These are phyloP conservation scores for Vanessa atalanta DNA, from an alignment of 1,140 invertebrate genomes.

Conservation along the genomic window DNA sequence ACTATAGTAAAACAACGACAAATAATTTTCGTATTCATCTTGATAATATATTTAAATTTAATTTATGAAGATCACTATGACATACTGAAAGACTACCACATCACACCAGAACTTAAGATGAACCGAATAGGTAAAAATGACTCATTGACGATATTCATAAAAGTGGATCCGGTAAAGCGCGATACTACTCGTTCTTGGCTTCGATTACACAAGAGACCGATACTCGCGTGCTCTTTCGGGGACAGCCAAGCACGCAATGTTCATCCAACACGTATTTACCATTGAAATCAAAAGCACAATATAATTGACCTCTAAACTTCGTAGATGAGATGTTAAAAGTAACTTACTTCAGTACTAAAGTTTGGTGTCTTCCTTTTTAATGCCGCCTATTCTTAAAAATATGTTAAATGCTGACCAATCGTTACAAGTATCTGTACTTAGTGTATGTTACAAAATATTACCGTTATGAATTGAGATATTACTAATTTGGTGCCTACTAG, in stretches of 20 bases:
- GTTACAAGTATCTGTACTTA: too few species aligned
- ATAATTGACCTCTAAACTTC: constrained; percentile 19
- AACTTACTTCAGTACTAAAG: background rate
- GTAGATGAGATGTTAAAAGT: constrained; percentile 16
- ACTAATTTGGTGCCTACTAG: too few species aligned
- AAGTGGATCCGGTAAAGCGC: constrained; percentile 39
- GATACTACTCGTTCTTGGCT: constrained; percentile 29
- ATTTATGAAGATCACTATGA: constrained; percentile 53
- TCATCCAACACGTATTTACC: constrained; percentile 32
- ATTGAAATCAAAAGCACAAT: constrained; percentile 22
- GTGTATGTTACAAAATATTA: too few species aligned
- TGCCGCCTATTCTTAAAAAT: too few species aligned
- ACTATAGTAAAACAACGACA: constrained; percentile 47
- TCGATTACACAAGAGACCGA: constrained; percentile 47
- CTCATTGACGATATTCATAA: constrained; percentile 36
- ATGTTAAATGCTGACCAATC: too few species aligned
- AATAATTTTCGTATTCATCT: constrained; percentile 54
- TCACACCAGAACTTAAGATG: constrained; percentile 25
- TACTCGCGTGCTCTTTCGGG: constrained; percentile 61
- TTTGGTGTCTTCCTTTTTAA: background rate
- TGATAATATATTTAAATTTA: constrained; percentile 34
- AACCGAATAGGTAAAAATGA: constrained; percentile 25
- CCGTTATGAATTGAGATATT: too few species aligned
- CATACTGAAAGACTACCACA: constrained; percentile 42
- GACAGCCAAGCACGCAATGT: constrained; percentile 69